Base-by-base conservation (phyloP, 2,888 invertebrate species). In the Agrenia bidenticulata region DNA sequence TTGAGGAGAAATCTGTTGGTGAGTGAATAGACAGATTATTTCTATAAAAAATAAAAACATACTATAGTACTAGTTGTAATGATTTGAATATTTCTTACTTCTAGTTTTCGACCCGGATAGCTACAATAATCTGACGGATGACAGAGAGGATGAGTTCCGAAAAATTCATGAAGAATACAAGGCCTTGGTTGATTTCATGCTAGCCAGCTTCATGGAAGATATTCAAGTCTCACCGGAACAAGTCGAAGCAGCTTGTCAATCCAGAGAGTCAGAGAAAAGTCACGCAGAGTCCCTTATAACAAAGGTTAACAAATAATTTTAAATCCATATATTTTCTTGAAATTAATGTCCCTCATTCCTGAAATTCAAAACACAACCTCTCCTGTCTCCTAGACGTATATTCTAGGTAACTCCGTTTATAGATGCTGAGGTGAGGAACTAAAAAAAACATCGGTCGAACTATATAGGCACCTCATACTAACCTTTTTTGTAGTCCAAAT, bases 1-100 rank as follows among this genome's bases (percentile, higher is more conserved):
- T 94, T 72, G 95, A 95, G 81, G 92, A 93, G 78, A 92, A 93
- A 80, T 94, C 94, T 62, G 81, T 94, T 74, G 90, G 95, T 94
- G 85, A 83, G 86, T 80, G 32, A 11, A 32, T 32, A 32, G 32
- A 32, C 11, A 32, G 32, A 32, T 4, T 32, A 32, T 11, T 32
- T 32, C 32, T 7, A 32, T 32, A 7, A 32, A 7, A 32, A 32
- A 4, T 32, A 32, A 32, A 32, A 32, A 32, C 32, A 32, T 32
- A 32, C 4, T 7, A 32, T 32, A 32, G 11, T 32, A 32, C 32
- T 32, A 4, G 5, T 32, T 11, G 32, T 4, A 32, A 32, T 32
- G 11, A 32, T 11, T 32, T 32, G 32, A 4, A 32, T 32, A 32
- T 21, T 41, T 49, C 27, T 9, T n/a, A 78, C 32, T 32, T 32